Conservation (phyloP, 1,140 invertebrate genomes). For the Meloidogyne exigua region DNA sequence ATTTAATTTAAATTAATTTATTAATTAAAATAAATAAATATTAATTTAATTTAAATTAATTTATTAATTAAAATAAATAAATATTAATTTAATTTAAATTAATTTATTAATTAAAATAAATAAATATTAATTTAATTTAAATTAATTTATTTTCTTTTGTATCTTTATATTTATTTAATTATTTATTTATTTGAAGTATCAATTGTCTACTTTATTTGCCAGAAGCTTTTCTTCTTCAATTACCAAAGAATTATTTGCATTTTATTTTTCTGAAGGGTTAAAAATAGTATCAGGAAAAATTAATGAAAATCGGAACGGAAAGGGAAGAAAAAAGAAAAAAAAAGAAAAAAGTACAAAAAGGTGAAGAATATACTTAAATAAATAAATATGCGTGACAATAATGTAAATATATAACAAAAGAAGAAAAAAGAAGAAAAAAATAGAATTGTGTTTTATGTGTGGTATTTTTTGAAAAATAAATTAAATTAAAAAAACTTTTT, state of each 20-base stretch:
- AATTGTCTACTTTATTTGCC: neutral
- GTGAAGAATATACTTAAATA: neutral
- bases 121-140: too few species aligned
- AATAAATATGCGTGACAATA: neutral
- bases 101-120: too few species aligned
- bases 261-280: neutral
- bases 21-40: too few species aligned
- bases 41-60: too few species aligned
- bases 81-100: too few species aligned
- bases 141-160: too few species aligned
- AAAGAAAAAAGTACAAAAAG: neutral
- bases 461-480: conserved; percentile 1
- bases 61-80: too few species aligned
- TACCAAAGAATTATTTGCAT: neutral
- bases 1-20: too few species aligned
- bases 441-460: neutral
- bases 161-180: too few species aligned
- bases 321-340: neutral
- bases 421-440: neutral
- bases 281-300: too few species aligned
- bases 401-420: neutral
- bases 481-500: too few species aligned
- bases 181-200: neutral
- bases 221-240: neutral
- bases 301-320: neutral